Evolutionary conservation across 2,888 invertebrate genomes (phyloP), one percentile per base, ranked within the genome.

Genomic region (Lasioglossum figueresi): DNA sequence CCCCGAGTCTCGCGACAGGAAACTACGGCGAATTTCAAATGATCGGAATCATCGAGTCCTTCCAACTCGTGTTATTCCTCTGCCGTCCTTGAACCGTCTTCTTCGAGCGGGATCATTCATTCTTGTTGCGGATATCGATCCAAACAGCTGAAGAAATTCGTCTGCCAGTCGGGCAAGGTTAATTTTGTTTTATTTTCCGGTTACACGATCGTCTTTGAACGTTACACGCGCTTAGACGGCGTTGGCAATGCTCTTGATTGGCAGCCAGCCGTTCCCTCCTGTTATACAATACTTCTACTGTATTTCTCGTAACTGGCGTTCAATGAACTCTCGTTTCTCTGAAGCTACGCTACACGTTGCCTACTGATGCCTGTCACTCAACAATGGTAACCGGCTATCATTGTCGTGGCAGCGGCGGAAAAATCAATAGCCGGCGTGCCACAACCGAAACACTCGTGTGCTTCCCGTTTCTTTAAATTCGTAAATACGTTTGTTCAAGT

Each of bases 341-440:
- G 85, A 85, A 85, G 76, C 76, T 43, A 27, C 73, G 63, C 23
- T 27, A 45, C 73, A 73, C 43, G 68, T 68, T 73, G 80, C 72
- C 80, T 70, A 79, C 81, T 45, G 77, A 79, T 78, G 79, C 70
- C 73, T 71, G 76, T 73, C 73, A 14, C 74, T 73, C 73, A 37
- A 84, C 82, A 88, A 85, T 79, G 71, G 80, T 76, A 84, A 83
- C 31, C 81, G 78, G 52, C 73, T 74, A 88, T 87, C 81, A 88
- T 89, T 85, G 80, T 86, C 82, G 80, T 68, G 76, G 71, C 79
- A 79, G 76, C 83, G 66, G 73, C 72, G 77, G 82, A 89, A 89
- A 89, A 87, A 89, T 89, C 89, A 85, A 89, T 89, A 89, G 66
- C 77, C 89, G 45, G 40, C 77, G 40, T 77, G n/a, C 45, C 77